These are phyloP conservation scores for Trachelus troglodyta DNA, from an alignment of 2,888 invertebrate species.

Conservation along the genomic window DNA sequence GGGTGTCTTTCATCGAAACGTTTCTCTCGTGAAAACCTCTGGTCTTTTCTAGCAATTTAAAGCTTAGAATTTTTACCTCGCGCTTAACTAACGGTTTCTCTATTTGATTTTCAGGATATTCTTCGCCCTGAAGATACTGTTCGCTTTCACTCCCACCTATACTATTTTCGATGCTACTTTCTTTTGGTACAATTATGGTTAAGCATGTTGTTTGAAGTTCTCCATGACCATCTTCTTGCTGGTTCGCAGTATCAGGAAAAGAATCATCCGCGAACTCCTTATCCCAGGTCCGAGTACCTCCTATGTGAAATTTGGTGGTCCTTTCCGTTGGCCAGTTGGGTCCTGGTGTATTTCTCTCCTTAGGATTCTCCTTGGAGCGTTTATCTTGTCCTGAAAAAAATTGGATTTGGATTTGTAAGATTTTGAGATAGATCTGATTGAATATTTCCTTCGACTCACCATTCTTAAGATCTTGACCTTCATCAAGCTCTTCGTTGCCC, in stretches of 20 bases:
- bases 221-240: slow-evolving; percentile 4
- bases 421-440: not conserved
- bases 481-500: not conserved
- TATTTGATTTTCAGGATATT: slow-evolving; percentile 16
- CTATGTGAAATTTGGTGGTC: slow-evolving; percentile 38
- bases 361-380: not conserved
- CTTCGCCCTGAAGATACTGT: not conserved
- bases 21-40: not conserved
- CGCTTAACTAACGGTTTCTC: slow-evolving; percentile 13
- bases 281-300: slow-evolving; percentile 45
- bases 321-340: slow-evolving; percentile 46
- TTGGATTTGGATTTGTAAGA: not conserved
- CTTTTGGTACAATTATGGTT: slow-evolving; percentile 25
- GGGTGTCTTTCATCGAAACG: not conserved
- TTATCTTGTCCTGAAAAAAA: slow-evolving; percentile 6
- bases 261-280: slow-evolving; percentile 28
- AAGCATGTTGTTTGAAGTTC: slow-evolving; percentile 26
- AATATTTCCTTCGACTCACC: not conserved
- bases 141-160: not conserved
- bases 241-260: slow-evolving; percentile 15
- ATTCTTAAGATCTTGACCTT: not conserved
- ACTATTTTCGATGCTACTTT: slow-evolving; percentile 8
- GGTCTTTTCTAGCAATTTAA: slow-evolving; percentile 4
- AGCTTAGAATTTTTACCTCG: not conserved
- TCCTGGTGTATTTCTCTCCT: slow-evolving; percentile 29